Evolutionary conservation across 2,113 vertebrate genomes (phyloP), one percentile per base, ranked within the genome.

Genomic region (Cebus imitator): DNA sequence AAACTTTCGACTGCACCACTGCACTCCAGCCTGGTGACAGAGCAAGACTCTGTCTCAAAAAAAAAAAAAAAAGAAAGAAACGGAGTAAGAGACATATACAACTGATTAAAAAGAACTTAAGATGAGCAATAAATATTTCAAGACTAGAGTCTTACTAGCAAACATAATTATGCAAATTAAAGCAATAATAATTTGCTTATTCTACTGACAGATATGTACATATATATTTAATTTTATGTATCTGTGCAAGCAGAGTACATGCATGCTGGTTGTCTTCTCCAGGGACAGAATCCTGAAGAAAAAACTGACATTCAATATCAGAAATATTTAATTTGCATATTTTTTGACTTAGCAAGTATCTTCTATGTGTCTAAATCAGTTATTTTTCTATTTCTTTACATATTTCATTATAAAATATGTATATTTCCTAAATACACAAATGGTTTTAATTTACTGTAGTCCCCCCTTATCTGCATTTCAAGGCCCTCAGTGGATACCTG

Each of bases 81-180:
- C 4, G n/a, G 11, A 48, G 6, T 30, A 58, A 66, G 35, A 95
- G 5, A 78, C 6, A 68, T 8, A 66, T 0, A 76, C 21, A 55
- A 92, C 32, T 78, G 30, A n/a, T 68, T 32, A 72, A 27, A 35
- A 94, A 87, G 17, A 27, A 95, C 76, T 40, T 30, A 80, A 79
- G 92, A 82, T 55, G 35, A 92, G 32, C n/a, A 92, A 92, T 92
- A 92, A 37, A 86, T 78, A 94, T 87, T 83, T 92, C 30, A 73
- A 79, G 89, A 88, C 30, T 40, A 90, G 2, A 83, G 68, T 87
- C 37, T 93, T 80, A 92, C 35, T 66, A 79, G 88, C 30, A 94
- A 96, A 78, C 37, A 72, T 68, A 91, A 61, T 87, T 92, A 95
- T 75, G 81, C 35, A 96, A 87, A 92, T 82, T 68, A 80, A 79